Evolutionary conservation across 1,140 invertebrate species (phyloP).

Genomic region (Penaeus vannamei): DNA sequence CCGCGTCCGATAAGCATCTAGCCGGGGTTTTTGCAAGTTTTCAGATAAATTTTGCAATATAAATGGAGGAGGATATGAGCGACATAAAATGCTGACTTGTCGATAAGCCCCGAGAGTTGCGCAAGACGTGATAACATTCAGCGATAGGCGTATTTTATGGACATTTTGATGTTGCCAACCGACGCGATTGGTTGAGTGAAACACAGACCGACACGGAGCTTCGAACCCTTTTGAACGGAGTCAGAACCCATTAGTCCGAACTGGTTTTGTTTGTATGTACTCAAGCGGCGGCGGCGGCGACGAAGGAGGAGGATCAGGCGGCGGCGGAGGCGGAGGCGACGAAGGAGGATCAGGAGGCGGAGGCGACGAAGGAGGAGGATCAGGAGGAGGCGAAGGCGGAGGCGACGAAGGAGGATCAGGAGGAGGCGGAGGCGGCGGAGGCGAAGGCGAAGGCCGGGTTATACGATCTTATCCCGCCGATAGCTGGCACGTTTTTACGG

Average conservation of each 20-base stretch:
- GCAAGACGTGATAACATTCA: constrained; percentile 39
- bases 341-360: no score
- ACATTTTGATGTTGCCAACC: constrained; percentile 39
- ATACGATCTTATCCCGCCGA: no score
- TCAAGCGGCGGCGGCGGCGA: background rate
- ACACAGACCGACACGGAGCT: background rate
- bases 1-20: constrained; percentile 29
- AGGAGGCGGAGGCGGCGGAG: no score
- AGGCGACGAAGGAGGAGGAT: no score
- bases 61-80: constrained; percentile 53
- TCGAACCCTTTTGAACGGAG: background rate
- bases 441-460: no score
- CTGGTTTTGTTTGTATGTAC: background rate
- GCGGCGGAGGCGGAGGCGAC: no score
- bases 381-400: no score
- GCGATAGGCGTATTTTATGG: constrained; percentile 48
- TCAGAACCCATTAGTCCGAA: background rate
- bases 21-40: constrained; percentile 55
- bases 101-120: constrained; percentile 49
- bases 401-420: no score
- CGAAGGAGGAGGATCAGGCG: no score
- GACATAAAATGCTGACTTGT: constrained; percentile 54
- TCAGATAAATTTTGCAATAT: constrained; percentile 59
- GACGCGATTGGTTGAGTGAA: background rate
- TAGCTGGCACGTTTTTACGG: no score